These are phyloP conservation scores for Tyto alba DNA, from an alignment of 2,113 vertebrate genomes.

Conservation along the genomic window DNA sequence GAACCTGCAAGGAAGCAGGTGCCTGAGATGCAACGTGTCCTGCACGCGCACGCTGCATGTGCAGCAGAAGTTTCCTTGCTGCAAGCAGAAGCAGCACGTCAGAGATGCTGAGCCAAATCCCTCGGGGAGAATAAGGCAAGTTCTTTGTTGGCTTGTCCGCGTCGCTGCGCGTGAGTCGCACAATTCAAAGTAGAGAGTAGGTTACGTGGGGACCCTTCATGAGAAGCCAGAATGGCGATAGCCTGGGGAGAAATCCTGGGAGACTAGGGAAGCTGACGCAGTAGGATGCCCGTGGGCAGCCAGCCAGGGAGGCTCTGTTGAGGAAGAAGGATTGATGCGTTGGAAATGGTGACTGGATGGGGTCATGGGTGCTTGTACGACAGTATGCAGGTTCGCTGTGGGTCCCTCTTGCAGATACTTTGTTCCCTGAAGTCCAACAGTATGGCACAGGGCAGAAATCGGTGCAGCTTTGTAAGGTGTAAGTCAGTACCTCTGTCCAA, in stretches of 20 bases:
- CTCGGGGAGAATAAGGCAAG: background rate
- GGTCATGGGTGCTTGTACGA: background rate
- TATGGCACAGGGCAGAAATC: background rate
- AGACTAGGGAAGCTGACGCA: background rate
- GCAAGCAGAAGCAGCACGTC: background rate
- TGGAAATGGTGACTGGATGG: background rate
- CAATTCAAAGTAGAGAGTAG: background rate
- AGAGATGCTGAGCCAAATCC: background rate
- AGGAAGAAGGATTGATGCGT: background rate
- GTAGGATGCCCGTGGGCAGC: background rate
- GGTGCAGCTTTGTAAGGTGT: background rate
- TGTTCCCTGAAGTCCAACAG: background rate
- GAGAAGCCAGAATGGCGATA: background rate
- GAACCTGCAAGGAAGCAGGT: background rate
- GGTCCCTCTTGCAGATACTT: background rate
- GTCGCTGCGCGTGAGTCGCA: background rate
- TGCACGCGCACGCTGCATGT: background rate
- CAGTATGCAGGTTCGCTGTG: background rate
- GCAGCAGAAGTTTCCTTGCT: background rate
- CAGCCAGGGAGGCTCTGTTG: background rate
- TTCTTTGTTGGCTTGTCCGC: background rate
- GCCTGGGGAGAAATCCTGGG: background rate
- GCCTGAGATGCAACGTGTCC: background rate
- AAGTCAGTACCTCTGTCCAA: background rate
- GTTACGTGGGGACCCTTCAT: background rate